A percentile compares a stretch with the other conserved stretches of the same genome.
These are phyloP conservation scores for Cydia splendana DNA, from an alignment of 1,140 invertebrate genomes.

Conservation along the genomic window DNA sequence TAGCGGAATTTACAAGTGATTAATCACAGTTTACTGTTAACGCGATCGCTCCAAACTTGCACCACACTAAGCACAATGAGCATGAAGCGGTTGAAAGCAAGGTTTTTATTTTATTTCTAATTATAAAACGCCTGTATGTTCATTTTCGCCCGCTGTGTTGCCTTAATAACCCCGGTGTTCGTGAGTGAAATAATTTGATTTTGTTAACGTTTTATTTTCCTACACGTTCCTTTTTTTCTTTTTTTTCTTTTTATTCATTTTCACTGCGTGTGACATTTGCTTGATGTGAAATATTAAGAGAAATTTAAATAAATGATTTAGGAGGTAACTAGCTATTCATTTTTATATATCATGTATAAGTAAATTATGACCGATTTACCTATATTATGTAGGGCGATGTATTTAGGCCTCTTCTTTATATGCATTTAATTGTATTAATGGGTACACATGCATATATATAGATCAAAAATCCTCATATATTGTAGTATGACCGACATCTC, in stretches of 20 bases:
- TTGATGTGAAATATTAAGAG: not conserved
- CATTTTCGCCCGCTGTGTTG: slow-evolving; percentile 8
- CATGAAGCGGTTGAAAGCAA: slow-evolving; percentile 5
- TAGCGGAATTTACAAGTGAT: not conserved
- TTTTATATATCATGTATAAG: too few species aligned
- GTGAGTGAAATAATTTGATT: slow-evolving; percentile 10
- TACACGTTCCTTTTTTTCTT: not conserved
- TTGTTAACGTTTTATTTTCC: not conserved
- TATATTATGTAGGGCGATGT: too few species aligned
- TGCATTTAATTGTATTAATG: too few species aligned
- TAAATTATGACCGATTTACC: too few species aligned
- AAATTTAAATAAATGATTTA: too few species aligned
- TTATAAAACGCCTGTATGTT: slow-evolving; percentile 17
- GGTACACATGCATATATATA: too few species aligned
- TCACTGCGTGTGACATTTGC: not conserved
- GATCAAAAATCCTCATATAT: too few species aligned
- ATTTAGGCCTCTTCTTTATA: too few species aligned
- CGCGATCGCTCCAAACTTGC: not conserved
- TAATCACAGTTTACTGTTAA: not conserved
- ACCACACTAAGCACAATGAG: not conserved
- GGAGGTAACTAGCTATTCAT: too few species aligned
- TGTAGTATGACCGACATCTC: too few species aligned
- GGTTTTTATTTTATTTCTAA: slow-evolving; percentile 17
- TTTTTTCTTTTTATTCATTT: not conserved
- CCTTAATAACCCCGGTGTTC: not conserved